These are phyloP conservation scores for Rhamphomyia laevipes DNA, from an alignment of 2,888 invertebrate genomes.

Conservation along the genomic window DNA sequence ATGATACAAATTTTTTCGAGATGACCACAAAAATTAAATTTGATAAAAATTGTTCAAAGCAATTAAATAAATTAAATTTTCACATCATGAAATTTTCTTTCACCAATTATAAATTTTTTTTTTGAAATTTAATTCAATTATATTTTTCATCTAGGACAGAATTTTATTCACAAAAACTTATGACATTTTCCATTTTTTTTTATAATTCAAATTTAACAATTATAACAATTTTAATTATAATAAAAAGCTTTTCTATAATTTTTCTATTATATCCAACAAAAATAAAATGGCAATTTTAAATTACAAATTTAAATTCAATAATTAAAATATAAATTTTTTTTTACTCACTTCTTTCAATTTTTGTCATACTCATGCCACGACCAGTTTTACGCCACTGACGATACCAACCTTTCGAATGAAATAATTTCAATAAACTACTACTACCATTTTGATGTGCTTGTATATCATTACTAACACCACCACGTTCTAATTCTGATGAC, in stretches of 20 bases:
- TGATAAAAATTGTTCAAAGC: too few relatives aligned
- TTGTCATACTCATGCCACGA: conserved; percentile 59
- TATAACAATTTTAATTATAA: too few relatives aligned
- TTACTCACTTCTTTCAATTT: conserved; percentile 62
- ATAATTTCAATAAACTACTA: conserved; percentile 31
- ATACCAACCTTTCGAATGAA: conserved; percentile 47
- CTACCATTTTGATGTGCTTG: background rate
- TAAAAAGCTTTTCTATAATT: background rate
- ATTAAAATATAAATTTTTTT: background rate
- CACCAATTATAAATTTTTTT: too few relatives aligned
- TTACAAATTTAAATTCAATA: background rate
- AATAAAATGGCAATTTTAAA: background rate
- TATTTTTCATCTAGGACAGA: too few relatives aligned
- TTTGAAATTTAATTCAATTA: too few relatives aligned
- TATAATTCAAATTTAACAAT: too few relatives aligned
- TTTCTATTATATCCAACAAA: background rate
- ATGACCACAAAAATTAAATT: too few relatives aligned
- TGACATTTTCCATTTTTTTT: too few relatives aligned
- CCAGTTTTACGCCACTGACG: conserved; percentile 54
- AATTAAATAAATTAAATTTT: too few relatives aligned
- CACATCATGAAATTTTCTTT: too few relatives aligned
- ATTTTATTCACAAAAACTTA: too few relatives aligned
- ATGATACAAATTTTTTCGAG: too few relatives aligned
- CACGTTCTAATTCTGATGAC: conserved; percentile 37
- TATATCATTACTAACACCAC: conserved; percentile 18